Conservation (phyloP, 2,888 invertebrate genomes). For the Tineola bisselliella region DNA sequence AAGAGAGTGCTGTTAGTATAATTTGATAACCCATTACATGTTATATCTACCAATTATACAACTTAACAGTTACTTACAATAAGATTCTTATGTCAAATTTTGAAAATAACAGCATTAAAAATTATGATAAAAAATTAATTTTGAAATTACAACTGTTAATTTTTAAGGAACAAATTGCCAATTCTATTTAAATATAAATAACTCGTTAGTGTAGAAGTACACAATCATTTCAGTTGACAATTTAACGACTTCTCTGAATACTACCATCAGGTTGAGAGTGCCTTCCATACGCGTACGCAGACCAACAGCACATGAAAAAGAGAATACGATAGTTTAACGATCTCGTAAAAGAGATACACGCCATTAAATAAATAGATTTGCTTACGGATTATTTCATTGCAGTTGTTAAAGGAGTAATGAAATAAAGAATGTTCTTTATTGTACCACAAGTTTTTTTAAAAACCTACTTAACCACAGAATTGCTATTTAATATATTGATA, state of each 20-base stretch:
- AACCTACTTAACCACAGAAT: neutral
- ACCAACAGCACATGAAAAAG: conserved; percentile 60
- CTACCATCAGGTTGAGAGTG: conserved; percentile 22
- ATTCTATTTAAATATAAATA: neutral
- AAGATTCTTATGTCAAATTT: neutral
- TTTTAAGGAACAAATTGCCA: too few relatives aligned
- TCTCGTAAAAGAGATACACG: conserved; percentile 27
- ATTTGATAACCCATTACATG: conserved; percentile 7
- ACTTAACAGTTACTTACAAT: neutral
- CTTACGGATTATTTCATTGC: conserved; percentile 11
- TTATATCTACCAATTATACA: neutral
- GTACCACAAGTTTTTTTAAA: neutral
- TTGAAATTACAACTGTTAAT: too few relatives aligned
- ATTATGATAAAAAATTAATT: too few relatives aligned
- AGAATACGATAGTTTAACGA: conserved; percentile 54
- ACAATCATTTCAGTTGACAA: neutral
- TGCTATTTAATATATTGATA: neutral
- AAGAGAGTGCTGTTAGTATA: neutral
- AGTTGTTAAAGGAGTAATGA: conserved; percentile 5
- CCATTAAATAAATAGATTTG: conserved; percentile 11
- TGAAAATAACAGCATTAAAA: too few relatives aligned
- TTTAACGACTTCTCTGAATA: conserved; percentile 59
- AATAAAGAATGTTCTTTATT: neutral
- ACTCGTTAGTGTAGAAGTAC: neutral
- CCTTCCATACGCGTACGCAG: conserved; percentile 17